Conservation (phyloP, 2,797 vertebrate species). For the Sebastes minor region DNA sequence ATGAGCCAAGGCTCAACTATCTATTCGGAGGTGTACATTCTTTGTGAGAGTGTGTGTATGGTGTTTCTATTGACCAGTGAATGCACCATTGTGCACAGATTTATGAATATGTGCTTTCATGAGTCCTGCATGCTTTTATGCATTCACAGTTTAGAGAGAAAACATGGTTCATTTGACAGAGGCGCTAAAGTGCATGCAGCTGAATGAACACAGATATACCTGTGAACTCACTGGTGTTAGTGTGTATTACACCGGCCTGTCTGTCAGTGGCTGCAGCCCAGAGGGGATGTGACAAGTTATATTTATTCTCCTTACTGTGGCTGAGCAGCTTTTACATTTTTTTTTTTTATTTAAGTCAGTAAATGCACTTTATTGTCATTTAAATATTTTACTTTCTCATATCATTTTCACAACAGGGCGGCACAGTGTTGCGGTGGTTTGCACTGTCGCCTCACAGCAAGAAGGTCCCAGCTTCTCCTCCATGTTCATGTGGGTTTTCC, state of each 20-base stretch:
- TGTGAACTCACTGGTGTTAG: conserved; percentile 7
- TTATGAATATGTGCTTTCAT: conserved; percentile 58
- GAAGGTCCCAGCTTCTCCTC: too few relatives aligned
- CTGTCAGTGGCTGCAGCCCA: conserved; percentile 4
- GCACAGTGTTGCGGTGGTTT: too few relatives aligned
- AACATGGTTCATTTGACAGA: conserved; percentile 50
- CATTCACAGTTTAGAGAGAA: conserved; percentile 46
- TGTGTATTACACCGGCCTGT: neutral
- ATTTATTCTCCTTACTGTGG: neutral
- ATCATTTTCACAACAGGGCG: neutral
- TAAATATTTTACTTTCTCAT: neutral
- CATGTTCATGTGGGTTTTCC: too few relatives aligned
- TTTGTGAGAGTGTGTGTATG: conserved; percentile 38
- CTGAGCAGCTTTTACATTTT: neutral
- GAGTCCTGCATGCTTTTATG: conserved; percentile 38
- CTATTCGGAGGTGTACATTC: conserved; percentile 48
- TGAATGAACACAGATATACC: conserved; percentile 35
- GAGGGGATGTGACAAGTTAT: neutral
- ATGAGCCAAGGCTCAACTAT: conserved; percentile 63
- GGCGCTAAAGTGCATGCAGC: conserved; percentile 32
- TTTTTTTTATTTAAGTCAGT: neutral
- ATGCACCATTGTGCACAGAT: conserved; percentile 50
- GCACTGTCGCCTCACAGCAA: too few relatives aligned
- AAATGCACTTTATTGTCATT: neutral
- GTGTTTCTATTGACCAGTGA: conserved; percentile 59